Base-by-base conservation (phyloP, 2,888 invertebrate species). In the Panzeria rudis region DNA sequence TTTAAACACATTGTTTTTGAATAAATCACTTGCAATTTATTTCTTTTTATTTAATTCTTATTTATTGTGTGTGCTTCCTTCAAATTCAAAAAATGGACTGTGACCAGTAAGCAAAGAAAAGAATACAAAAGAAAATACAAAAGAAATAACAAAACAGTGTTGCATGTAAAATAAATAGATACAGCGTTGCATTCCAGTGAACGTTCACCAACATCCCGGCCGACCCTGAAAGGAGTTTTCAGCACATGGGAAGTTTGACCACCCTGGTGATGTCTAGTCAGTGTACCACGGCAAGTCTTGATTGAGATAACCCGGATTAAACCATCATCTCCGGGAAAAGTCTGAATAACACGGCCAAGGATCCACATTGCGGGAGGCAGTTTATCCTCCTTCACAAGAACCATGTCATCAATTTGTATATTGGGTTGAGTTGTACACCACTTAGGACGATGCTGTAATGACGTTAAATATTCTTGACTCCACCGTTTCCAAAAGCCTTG, bases 241-340 rank as follows among this genome's bases (percentile, higher is more conserved):
- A 54, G 54, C 54, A 54, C 15, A 54, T 6, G 15, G 54, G 54
- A 1, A 54, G 54, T 54, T 54, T 54, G 15, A 54, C 29, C 13
- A 54, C 2, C 8, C 15, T 54, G 3, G 25, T 1, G 1, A 69
- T 54, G 2, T 38, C 73, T 73, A 13, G 61, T 73, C 50, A 73
- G 32, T 15, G 59, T 59, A 2, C 72, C 59, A 2, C 15, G 11
- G 1, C 5, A 6, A n/a, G 9, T 2, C n/a, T n/a, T n/a, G n/a
- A 86, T 85, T n/a, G n/a, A n/a, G n/a, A n/a, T n/a, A 0, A 71
- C 83, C 29, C 85, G 71, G 0, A 83, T 76, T 6, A 56, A 17
- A 0, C 76, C 84, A 62, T 86, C 87, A 6, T 38, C n/a, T 13
- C 82, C 87, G 7, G 82, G 75, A 52, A 86, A n/a, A n/a, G 72